Percentiles rank a stretch among this genome's conserved stretches.
Conservation (phyloP, 2,888 invertebrate species). For the Poecilus cupreus region DNA sequence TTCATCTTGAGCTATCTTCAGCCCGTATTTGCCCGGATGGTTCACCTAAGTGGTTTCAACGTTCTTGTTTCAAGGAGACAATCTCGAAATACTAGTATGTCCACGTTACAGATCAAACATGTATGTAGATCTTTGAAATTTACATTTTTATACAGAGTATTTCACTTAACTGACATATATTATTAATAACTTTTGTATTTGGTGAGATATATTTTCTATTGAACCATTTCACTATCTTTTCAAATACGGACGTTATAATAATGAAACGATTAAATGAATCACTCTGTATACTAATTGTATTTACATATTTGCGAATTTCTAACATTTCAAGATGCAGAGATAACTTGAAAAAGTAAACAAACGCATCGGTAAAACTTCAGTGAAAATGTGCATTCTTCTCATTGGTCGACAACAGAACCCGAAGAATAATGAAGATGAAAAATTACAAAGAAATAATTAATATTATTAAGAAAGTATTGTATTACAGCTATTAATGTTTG, state of each 20-base stretch:
- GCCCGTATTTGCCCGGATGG: too few species aligned
- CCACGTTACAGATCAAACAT: neutral
- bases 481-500: neutral
- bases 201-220: too few species aligned
- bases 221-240: too few species aligned
- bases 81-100: neutral
- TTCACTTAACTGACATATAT: too few species aligned
- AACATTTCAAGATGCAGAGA: neutral
- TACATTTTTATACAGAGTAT: too few species aligned
- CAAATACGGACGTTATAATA: too few species aligned
- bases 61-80: neutral
- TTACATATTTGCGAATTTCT: neutral
- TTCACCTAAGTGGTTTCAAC: neutral
- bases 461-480: neutral
- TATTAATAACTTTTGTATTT: too few species aligned
- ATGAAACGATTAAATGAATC: too few species aligned
- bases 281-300: too few species aligned
- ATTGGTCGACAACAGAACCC: neutral
- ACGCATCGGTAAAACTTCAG: neutral
- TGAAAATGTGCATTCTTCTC: neutral
- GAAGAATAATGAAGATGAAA: neutral
- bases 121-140: neutral
- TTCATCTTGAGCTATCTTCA: too few species aligned
- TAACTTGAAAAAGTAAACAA: neutral
- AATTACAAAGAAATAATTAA: neutral